Evolutionary conservation across 2,888 invertebrate species (phyloP), one percentile per base, ranked within the genome.

Genomic region (Trissonchulus latispiculum): DNA sequence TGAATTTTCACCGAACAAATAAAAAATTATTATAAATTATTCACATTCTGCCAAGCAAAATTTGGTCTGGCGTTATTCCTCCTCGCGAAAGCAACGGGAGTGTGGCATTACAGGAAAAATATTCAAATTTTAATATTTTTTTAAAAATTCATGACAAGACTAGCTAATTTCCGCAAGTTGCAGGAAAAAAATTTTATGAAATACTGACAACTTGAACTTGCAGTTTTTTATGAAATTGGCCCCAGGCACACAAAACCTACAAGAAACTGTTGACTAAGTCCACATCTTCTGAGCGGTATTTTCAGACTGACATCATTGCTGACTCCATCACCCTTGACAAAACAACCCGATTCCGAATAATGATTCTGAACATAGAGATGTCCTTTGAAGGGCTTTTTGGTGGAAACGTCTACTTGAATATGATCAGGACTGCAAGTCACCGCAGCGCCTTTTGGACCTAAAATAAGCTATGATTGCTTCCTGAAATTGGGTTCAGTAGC

Each of bases 311-410:
- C 48, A 23, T 8, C 23, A 23, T 8, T 48, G 48, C 48, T 23
- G 8, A 15, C 8, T 8, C 48, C 48, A 23, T 48, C 48, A 23
- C 48, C 70, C 37, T 68, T 48, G 77, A 77, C 32, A 70, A 35
- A 33, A 31, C 66, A 66, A 23, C 35, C 68, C 23, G 61, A 35
- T n/a, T 75, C 72, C 29, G 73, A 32, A 64, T 73, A 79, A 36
- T 76, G 73, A 15, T 74, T 77, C 18, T 77, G 70, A 28, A 79
- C 75, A 70, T 78, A 80, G 1, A 79, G 69, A 67, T 76, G 77
- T 8, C 79, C 79, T 15, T 70, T 29, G 72, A 79, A 77, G 3
- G 75, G 76, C 29, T 64, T 68, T 36, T 72, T 71, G 48, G 76
- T 78, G n/a, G 76, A 62, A 18, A 80, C 76, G 71, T 74, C 72